Evolutionary conservation across 2,888 invertebrate species (phyloP), one percentile per base, ranked within the genome.

Genomic region (Cataglyphis albicans): DNA sequence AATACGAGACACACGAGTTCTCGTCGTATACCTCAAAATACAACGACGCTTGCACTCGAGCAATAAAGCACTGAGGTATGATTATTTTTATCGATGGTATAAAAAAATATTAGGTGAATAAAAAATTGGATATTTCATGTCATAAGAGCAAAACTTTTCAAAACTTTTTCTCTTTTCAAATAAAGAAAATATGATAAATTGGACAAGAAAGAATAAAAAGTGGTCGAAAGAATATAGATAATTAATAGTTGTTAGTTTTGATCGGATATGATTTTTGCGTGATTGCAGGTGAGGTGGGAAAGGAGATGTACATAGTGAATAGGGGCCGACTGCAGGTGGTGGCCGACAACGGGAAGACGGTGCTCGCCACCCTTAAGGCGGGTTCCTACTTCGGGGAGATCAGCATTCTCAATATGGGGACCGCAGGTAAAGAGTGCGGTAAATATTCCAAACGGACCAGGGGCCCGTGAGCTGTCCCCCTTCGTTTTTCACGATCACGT

Each of bases 331-430:
- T 99, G 93, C 98, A 98, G 96, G 99, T 98, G 95, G 99, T 98
- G 91, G 98, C 97, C 87, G 98, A 99, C 96, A 98, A 98, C 95
- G 98, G 98, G 91, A 97, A 98, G 95, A 98, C 98, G 78, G 99
- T 99, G 90, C 96, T 99, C 95, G 99, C 99, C 93, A 99, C 99
- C 90, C 97, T 99, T 94, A 98, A 98, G 95, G 99, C 99, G 93
- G 99, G 99, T 95, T 99, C 99, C 95, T 99, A 99, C 97, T 99
- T 99, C 96, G 99, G 99, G 94, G 99, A 99, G 96, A 99, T 99
- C 96, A 98, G 98, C 96, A 99, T 99, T 96, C 97, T 99, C 95
- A 99, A 99, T 97, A 98, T 99, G 98, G 99, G 99, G 96, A 99
- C 99, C 95, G 99, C 99, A 97, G 98, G 98, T 98, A 98, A 98